Evolutionary conservation across 2,888 invertebrate genomes (phyloP).

Genomic region (Dicycla oo): DNA sequence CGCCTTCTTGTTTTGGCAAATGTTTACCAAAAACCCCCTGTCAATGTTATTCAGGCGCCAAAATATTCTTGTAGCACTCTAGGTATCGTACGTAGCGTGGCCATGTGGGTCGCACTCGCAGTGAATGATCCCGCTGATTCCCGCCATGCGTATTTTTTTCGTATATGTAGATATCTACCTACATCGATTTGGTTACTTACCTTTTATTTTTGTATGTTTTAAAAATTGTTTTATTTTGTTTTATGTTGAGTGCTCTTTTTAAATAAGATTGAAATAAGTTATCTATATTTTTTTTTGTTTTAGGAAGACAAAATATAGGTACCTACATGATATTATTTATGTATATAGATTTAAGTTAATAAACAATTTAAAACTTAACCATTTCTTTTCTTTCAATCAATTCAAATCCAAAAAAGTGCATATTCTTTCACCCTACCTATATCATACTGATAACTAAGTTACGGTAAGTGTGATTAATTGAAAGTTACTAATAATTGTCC

Average conservation of each 20-base stretch:
- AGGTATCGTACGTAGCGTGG: not conserved
- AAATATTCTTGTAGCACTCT: not conserved
- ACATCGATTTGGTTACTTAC: not conserved
- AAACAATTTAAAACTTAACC: slow-evolving; percentile 28
- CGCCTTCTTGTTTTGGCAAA: not conserved
- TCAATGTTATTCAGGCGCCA: not conserved
- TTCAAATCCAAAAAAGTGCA: no score
- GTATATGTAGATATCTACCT: not conserved
- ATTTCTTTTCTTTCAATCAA: not conserved
- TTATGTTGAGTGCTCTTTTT: not conserved
- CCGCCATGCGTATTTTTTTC: not conserved
- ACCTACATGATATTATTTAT: slow-evolving; percentile 40
- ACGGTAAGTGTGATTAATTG: no score
- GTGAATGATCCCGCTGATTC: not conserved
- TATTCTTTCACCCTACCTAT: no score
- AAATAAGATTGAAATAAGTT: slow-evolving; percentile 1
- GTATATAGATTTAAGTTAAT: slow-evolving; percentile 30
- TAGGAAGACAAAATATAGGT: slow-evolving; percentile 18
- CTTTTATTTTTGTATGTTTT: slow-evolving; percentile 10
- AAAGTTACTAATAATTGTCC: no score
- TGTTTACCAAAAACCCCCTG: not conserved
- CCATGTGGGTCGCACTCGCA: not conserved
- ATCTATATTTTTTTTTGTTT: slow-evolving; percentile 23
- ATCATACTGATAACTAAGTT: no score
- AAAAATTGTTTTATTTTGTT: not conserved